Evolutionary conservation across 1,140 invertebrate genomes (phyloP), one percentile per base, ranked within the genome.

Genomic region (Platyura marginata): DNA sequence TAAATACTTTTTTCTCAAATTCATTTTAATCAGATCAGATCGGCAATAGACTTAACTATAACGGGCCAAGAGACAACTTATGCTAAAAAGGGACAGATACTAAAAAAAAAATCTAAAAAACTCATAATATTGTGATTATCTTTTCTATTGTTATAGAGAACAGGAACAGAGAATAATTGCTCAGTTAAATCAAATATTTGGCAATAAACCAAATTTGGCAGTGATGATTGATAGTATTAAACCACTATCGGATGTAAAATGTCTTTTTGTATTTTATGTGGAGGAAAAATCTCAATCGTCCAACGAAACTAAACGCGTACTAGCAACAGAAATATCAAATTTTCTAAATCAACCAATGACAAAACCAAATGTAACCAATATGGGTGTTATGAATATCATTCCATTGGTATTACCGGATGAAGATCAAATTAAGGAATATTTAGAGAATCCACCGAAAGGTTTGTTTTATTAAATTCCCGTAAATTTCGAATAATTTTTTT

Each of bases 401-500:
- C 62, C 81, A 1, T 69, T 75, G 42, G 70, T 76, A 0, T 66
- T 72, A 40, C 71, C 81, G 19, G 74, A 80, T 45, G 74, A 74
- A 15, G 71, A 77, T 11, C 81, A 89, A 53, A 51, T 94, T 0
- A 81, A 89, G 47, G 79, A 89, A 48, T 96, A 96, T 65, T 60
- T 95, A 33, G 85, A 89, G 44, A 82, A 77, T 55, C 80, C 90
- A 5, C 91, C 90, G 11, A 44, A 53, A 68, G 81, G n/a, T n/a
- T n/a, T n/a, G n/a, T n/a, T n/a, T n/a, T n/a, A n/a, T n/a, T n/a
- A n/a, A n/a, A n/a, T n/a, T n/a, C n/a, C n/a, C n/a, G n/a, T n/a
- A n/a, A n/a, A n/a, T n/a, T n/a, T n/a, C n/a, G n/a, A n/a, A n/a
- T n/a, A n/a, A n/a, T n/a, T n/a, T n/a, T n/a, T n/a, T n/a, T n/a